Conservation (phyloP, 2,888 invertebrate genomes). For the Leptinotarsa rubiginosa region DNA sequence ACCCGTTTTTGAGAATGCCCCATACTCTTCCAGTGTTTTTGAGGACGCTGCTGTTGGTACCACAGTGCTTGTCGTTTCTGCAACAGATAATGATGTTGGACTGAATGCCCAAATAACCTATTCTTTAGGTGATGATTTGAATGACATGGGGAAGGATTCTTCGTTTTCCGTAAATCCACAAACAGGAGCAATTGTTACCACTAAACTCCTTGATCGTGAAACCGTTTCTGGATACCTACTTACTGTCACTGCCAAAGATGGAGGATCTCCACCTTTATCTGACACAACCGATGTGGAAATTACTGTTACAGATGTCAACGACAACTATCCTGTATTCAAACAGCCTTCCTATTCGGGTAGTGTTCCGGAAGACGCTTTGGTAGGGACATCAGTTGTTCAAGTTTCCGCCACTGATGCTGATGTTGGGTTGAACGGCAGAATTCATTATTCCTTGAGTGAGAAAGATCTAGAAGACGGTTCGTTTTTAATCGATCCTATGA, state of each 20-base stretch:
- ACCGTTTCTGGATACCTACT: conserved; percentile 83
- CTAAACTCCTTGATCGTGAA: conserved; percentile 88
- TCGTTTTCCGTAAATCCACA: conserved; percentile 90
- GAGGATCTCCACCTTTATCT: conserved; percentile 89
- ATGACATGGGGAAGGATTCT: conserved; percentile 72
- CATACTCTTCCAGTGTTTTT: conserved; percentile 89
- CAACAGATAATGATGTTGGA: conserved; percentile 94
- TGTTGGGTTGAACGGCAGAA: conserved; percentile 86
- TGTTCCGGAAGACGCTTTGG: conserved; percentile 88
- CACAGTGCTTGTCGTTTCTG: conserved; percentile 91
- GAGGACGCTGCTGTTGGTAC: conserved; percentile 94
- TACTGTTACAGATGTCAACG: conserved; percentile 94
- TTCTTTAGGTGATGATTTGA: conserved; percentile 77
- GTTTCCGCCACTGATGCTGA: conserved; percentile 88
- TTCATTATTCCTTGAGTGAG: conserved; percentile 81
- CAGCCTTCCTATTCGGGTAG: conserved; percentile 84
- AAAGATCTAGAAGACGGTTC: conserved; percentile 86
- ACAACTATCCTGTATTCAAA: conserved; percentile 90
- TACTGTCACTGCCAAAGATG: conserved; percentile 93
- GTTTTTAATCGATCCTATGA: conserved; percentile 91
- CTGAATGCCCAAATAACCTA: conserved; percentile 92
- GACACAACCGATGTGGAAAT: conserved; percentile 97
- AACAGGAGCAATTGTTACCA: conserved; percentile 93
- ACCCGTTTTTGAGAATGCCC: conserved; percentile 93
- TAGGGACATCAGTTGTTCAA: conserved; percentile 69